A percentile compares a stretch with the other conserved stretches of the same genome.
These are phyloP conservation scores for Eupithecia vulgata DNA, from an alignment of 2,888 invertebrate species.

Conservation along the genomic window DNA sequence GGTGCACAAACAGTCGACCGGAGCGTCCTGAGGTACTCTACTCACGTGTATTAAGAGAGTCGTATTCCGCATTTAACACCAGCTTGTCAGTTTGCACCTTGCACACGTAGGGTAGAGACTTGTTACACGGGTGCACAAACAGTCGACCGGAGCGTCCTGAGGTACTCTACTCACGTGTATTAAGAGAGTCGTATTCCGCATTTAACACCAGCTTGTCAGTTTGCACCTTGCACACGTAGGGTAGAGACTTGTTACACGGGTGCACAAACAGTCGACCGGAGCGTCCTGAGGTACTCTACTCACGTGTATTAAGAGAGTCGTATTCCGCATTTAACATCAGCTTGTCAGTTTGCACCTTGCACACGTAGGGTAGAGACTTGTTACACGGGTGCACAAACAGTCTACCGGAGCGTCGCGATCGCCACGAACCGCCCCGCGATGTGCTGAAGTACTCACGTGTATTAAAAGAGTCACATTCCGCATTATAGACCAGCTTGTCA, in stretches of 20 bases:
- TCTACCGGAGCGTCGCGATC: conserved; percentile 56
- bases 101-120: conserved; percentile 56
- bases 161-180: conserved; percentile 56
- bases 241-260: conserved; percentile 50
- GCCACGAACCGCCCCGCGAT: conserved; percentile 58
- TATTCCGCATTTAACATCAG: conserved; percentile 53
- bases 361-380: conserved; percentile 55
- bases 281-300: conserved; percentile 48
- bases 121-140: conserved; percentile 54
- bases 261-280: conserved; percentile 57
- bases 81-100: conserved; percentile 50
- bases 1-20: conserved; percentile 56
- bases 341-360: conserved; percentile 52
- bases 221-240: conserved; percentile 59
- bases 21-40: no score
- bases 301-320: conserved; percentile 55
- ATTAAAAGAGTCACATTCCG: conserved; percentile 58
- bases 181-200: conserved; percentile 56
- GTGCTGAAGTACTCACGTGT: conserved; percentile 50
- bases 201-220: conserved; percentile 46
- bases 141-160: conserved; percentile 57
- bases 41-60: conserved; percentile 56
- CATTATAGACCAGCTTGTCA: conserved; percentile 43
- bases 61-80: conserved; percentile 52
- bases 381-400: conserved; percentile 56